Evolutionary conservation across 1,140 invertebrate species (phyloP).

Genomic region (Fopius arisanus): DNA sequence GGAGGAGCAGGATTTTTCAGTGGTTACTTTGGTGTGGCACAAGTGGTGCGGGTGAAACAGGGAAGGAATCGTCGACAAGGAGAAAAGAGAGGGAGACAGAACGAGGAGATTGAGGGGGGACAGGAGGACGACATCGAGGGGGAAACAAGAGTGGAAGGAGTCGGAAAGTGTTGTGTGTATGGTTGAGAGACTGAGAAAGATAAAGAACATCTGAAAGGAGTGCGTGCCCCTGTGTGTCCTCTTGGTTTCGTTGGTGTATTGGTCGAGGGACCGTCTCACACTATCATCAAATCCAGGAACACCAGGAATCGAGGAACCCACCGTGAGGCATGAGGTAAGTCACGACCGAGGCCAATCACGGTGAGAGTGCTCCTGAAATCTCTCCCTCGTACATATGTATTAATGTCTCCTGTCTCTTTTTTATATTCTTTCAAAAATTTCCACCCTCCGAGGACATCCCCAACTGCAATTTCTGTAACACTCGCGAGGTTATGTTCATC

Average conservation of each 20-base stretch:
- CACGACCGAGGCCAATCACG: slow-evolving; percentile 38
- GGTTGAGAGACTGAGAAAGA: background rate
- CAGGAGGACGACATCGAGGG: background rate
- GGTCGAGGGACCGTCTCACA: background rate
- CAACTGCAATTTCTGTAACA: background rate
- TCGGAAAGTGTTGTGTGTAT: slow-evolving; percentile 15
- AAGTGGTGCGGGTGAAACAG: slow-evolving; percentile 18
- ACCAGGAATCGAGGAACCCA: slow-evolving; percentile 31
- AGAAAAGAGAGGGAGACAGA: background rate
- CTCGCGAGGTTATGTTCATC: slow-evolving; percentile 18
- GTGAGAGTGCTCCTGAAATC: slow-evolving; percentile 39
- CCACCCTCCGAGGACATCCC: background rate
- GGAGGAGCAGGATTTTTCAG: slow-evolving; percentile 22
- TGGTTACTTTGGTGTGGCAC: slow-evolving; percentile 10
- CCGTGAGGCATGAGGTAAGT: slow-evolving; percentile 37
- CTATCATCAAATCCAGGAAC: slow-evolving; percentile 21
- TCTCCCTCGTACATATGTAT: background rate
- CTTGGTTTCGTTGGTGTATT: background rate
- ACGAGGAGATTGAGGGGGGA: background rate
- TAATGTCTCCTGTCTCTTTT: background rate
- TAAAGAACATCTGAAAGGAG: background rate
- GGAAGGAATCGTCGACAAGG: slow-evolving; percentile 1
- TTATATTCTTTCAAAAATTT: too few relatives aligned
- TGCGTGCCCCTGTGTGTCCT: slow-evolving; percentile 5
- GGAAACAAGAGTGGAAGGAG: slow-evolving; percentile 1